phyloP scores from a whole-genome alignment of 92 coral and sea anemone genomes.

The Metridium senile region DNA sequence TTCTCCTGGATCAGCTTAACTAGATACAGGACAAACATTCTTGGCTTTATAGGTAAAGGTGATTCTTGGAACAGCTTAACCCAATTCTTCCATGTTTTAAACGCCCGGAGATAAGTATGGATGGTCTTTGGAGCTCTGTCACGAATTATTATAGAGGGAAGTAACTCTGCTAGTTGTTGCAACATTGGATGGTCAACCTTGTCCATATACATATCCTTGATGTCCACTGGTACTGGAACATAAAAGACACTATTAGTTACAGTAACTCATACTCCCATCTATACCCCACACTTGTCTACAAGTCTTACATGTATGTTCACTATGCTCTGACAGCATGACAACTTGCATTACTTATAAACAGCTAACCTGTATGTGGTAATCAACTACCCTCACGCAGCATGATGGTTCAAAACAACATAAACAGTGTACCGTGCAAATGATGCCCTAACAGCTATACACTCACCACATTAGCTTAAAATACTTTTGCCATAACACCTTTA shows the following conservation, averaged over 20 bases:
- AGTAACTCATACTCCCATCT: background rate
- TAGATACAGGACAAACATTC: slow-evolving; percentile 49
- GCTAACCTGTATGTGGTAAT: background rate
- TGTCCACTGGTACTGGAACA: slow-evolving; percentile 19
- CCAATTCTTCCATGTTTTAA: slow-evolving; percentile 47
- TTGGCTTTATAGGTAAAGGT: slow-evolving; percentile 42
- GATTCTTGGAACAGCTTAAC: slow-evolving; percentile 12
- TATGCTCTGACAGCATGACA: slow-evolving; percentile 19
- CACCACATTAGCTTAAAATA: background rate
- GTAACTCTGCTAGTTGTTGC: slow-evolving; percentile 39
- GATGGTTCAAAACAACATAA: background rate
- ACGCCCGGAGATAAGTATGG: slow-evolving; percentile 46
- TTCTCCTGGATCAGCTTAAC: slow-evolving; percentile 53
- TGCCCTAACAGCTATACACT: slow-evolving; percentile 10
- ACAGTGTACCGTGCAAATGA: background rate
- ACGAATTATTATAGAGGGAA: slow-evolving; percentile 51
- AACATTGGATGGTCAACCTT: slow-evolving; percentile 11
- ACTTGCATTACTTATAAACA: background rate
- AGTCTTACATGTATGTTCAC: background rate
- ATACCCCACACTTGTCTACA: no score
- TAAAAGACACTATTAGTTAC: slow-evolving; percentile 5
- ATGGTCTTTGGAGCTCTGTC: slow-evolving; percentile 64
- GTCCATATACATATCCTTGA: background rate
- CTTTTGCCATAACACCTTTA: background rate
- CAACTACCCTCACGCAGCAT: slow-evolving; percentile 1